Base-by-base conservation (phyloP, 2,113 vertebrate species). In the Pycnonotus jocosus region DNA sequence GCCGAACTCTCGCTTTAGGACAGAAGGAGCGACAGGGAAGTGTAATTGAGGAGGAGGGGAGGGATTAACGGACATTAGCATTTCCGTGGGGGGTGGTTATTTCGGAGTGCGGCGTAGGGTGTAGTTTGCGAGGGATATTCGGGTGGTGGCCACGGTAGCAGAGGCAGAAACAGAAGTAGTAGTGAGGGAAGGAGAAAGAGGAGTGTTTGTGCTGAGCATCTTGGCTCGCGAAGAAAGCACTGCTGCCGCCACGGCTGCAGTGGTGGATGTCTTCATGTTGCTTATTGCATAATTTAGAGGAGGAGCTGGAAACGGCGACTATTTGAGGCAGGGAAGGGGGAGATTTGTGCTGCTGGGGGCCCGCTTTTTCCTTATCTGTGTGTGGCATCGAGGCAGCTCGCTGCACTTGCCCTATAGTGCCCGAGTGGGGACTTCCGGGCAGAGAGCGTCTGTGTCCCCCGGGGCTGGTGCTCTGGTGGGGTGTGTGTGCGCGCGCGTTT, bases 391-490 rank as follows among this genome's bases (percentile, higher is more conserved):
- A 31, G 86, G 65, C 66, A 86, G 92, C 73, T 92, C 71, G 62
- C 79, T 83, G 87, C 82, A 45, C 22, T 69, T 62, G 40, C 54
- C 40, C 38, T 57, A 60, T 62, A 42, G 61, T 68, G 74, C 47
- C 40, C 13, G 42, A 18, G 64, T 68, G 69, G 76, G 66, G 65
- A 62, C 69, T 82, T 68, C 58, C 44, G 70, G 94, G 91, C 90
- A 83, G 82, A 94, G 80, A 94, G 58, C 66, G 72, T 92, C 86
- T 78, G 38, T 80, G 84, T 95, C 77, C 58, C 72, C 93, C 54
- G 78, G 84, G 94, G 90, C 92, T 94, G 79, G 93, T 93, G 97
- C 95, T 91, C 77, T 94, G 90, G 93, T 88, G 92, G 95, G 62
- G 96, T 92, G 92, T 92, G 93, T 73, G 95, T 48, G 72, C 10